Percentiles rank a stretch among this genome's conserved stretches.
Evolutionary conservation across 2,888 invertebrate species (phyloP).

Genomic region (Anodontia alba): DNA sequence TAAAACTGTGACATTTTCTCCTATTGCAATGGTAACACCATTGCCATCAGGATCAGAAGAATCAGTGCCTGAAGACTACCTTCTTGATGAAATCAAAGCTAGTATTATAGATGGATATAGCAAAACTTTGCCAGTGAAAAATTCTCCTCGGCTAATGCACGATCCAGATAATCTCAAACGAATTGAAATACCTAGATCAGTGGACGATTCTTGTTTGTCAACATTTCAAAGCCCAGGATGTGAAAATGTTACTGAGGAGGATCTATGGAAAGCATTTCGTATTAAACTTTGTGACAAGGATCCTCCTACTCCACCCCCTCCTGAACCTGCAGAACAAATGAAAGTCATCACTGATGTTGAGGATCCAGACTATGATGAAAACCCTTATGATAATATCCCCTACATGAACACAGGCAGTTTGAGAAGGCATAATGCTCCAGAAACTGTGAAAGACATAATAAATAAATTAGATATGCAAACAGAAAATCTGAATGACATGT

Average conservation of each 20-base stretch:
- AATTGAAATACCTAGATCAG: conserved; percentile 28
- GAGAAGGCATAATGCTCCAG: conserved; percentile 47
- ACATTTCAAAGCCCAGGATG: conserved; percentile 53
- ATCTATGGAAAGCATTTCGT: conserved; percentile 66
- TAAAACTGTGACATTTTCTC: conserved; percentile 80
- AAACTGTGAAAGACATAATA: background rate
- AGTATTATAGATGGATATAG: conserved; percentile 66
- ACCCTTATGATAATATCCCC: conserved; percentile 60
- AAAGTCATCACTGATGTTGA: conserved; percentile 22
- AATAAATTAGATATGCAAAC: conserved; percentile 19
- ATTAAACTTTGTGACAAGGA: conserved; percentile 53
- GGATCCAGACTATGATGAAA: conserved; percentile 62
- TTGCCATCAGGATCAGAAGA: conserved; percentile 77
- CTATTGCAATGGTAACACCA: conserved; percentile 79
- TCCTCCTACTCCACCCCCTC: conserved; percentile 19
- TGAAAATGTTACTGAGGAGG: conserved; percentile 68
- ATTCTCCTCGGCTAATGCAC: background rate
- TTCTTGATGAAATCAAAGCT: conserved; percentile 55
- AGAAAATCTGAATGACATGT: conserved; percentile 9
- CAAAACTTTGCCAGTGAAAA: conserved; percentile 52
- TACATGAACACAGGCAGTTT: conserved; percentile 59
- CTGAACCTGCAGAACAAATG: background rate
- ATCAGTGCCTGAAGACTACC: conserved; percentile 67
- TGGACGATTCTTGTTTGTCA: conserved; percentile 56
- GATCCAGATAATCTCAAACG: background rate